These are phyloP conservation scores for Herpetotheres cachinnans DNA, from an alignment of 2,113 vertebrate species.

Conservation along the genomic window DNA sequence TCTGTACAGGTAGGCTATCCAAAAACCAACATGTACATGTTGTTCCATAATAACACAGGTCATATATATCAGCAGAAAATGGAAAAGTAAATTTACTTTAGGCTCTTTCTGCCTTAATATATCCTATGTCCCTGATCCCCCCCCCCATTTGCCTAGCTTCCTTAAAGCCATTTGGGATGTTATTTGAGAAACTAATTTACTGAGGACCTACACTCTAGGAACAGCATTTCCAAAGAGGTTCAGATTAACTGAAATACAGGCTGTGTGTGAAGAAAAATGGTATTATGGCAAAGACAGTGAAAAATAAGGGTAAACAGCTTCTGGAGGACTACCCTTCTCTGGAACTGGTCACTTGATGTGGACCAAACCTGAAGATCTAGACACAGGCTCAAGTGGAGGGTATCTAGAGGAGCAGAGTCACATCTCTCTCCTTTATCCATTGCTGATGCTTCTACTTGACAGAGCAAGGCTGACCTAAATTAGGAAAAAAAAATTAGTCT, in stretches of 20 bases:
- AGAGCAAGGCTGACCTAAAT: not conserved
- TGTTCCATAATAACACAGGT: not conserved
- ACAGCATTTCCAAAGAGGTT: not conserved
- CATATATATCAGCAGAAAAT: not conserved
- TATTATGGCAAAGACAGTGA: not conserved
- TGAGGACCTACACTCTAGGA: not conserved
- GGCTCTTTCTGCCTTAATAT: not conserved
- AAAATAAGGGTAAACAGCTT: not conserved
- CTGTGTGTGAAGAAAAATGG: not conserved
- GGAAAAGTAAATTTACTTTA: not conserved
- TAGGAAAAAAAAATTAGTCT: not conserved
- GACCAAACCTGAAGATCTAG: not conserved
- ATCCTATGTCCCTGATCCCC: not conserved
- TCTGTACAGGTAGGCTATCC: not conserved
- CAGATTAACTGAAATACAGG: not conserved
- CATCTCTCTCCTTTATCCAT: not conserved
- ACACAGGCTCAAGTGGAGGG: fast-evolving
- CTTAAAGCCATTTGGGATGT: not conserved
- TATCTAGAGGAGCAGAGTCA: not conserved
- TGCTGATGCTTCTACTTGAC: not conserved
- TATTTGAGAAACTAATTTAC: not conserved
- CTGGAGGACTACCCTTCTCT: not conserved
- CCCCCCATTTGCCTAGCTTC: not conserved
- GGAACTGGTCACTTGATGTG: not conserved
- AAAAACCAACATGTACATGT: not conserved